Evolutionary conservation across 2,797 vertebrate genomes (phyloP).

Genomic region (Characodon lateralis): DNA sequence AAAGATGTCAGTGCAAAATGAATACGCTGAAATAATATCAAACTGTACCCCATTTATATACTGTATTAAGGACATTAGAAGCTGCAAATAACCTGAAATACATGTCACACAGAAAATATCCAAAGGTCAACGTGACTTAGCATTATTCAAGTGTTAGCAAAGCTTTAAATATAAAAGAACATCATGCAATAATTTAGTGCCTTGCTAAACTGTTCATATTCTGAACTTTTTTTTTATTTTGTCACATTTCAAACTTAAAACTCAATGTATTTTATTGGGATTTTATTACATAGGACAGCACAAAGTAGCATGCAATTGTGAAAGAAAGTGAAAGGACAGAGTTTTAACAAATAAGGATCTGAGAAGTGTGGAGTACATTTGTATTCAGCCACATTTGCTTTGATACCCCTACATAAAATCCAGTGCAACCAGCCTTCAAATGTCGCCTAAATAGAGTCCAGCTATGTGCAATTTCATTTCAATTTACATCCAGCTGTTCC

Average conservation of each 20-base stretch:
- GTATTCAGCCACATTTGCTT: background rate
- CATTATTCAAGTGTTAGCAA: background rate
- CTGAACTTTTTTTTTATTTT: background rate
- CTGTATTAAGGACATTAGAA: background rate
- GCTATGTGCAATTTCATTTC: too few relatives aligned
- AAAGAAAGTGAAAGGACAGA: background rate
- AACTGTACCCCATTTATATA: background rate
- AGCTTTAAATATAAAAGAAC: background rate
- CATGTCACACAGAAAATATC: background rate
- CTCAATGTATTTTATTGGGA: background rate
- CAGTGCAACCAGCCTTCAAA: too few relatives aligned
- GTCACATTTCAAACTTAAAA: background rate
- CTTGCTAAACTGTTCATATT: background rate
- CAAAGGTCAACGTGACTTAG: slow-evolving; percentile 31
- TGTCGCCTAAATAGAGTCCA: too few relatives aligned
- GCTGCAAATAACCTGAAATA: background rate
- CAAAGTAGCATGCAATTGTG: background rate
- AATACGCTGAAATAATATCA: background rate
- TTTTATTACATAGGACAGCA: background rate
- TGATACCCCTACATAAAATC: too few relatives aligned
- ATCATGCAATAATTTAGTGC: background rate
- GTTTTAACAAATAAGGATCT: background rate
- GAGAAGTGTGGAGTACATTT: background rate
- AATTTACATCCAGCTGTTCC: too few relatives aligned
- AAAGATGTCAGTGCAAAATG: background rate